These are phyloP conservation scores for Parnassius smintheus DNA, from an alignment of 2,888 invertebrate genomes.

Conservation along the genomic window DNA sequence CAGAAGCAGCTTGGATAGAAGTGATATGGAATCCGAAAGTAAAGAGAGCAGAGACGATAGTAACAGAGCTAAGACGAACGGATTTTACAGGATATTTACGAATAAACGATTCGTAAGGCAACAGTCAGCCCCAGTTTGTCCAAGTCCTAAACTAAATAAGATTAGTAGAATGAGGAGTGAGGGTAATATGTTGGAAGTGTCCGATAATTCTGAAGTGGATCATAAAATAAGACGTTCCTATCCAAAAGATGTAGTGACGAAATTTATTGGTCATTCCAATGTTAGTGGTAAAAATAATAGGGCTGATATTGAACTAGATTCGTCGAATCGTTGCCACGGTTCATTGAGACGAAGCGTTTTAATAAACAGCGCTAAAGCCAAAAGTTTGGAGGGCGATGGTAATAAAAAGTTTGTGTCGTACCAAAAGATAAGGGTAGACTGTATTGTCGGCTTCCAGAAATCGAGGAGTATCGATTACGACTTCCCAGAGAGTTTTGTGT, in stretches of 20 bases:
- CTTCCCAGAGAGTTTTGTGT: constrained; percentile 74
- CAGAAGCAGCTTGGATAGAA: constrained; percentile 67
- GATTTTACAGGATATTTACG: constrained; percentile 63
- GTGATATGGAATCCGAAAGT: constrained; percentile 53
- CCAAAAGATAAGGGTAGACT: constrained; percentile 67
- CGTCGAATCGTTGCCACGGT: constrained; percentile 47
- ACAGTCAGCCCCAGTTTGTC: constrained; percentile 67
- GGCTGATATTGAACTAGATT: constrained; percentile 54
- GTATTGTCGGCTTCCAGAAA: constrained; percentile 68
- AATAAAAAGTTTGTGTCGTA: constrained; percentile 57
- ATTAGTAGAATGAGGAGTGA: constrained; percentile 68
- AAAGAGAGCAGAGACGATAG: constrained; percentile 52
- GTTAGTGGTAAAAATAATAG: constrained; percentile 49
- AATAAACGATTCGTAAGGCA: constrained; percentile 64
- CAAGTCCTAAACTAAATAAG: constrained; percentile 51
- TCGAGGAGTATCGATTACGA: constrained; percentile 66
- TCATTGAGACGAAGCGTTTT: constrained; percentile 77
- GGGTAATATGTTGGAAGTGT: constrained; percentile 56
- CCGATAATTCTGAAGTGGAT: constrained; percentile 43
- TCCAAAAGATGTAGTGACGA: constrained; percentile 41
- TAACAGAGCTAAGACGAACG: constrained; percentile 41
- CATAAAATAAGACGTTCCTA: constrained; percentile 32
- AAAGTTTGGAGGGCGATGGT: constrained; percentile 60
- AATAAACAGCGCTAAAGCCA: constrained; percentile 70
- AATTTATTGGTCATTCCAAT: constrained; percentile 67